Evolutionary conservation across 2,888 invertebrate genomes (phyloP).

Genomic region (Aleiodes alternator): DNA sequence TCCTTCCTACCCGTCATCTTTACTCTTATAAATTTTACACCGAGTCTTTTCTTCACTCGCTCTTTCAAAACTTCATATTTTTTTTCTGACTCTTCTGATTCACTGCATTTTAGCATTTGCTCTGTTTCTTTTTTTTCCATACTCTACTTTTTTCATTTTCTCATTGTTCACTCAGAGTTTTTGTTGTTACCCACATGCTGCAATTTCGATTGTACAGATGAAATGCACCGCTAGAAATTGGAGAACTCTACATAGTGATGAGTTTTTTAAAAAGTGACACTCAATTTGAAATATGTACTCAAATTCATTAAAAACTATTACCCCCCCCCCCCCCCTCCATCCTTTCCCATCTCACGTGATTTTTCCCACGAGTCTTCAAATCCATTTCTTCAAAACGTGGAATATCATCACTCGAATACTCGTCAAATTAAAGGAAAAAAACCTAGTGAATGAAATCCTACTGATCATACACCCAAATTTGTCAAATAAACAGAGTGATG

Average conservation of each 20-base stretch:
- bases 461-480: slow-evolving; percentile 9
- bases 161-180: neutral
- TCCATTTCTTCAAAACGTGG: no score
- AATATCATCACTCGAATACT: no score
- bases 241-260: no score
- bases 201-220: neutral
- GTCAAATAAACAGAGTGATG: slow-evolving; percentile 8
- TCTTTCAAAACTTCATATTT: neutral
- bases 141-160: neutral
- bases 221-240: no score
- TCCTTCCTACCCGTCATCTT: neutral
- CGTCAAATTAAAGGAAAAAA: no score
- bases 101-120: neutral
- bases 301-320: no score
- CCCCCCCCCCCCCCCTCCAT: no score
- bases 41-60: neutral
- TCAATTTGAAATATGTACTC: no score
- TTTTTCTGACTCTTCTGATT: no score
- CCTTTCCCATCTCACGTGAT: no score
- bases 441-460: neutral
- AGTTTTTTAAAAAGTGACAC: no score
- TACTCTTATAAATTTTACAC: neutral
- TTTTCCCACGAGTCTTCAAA: no score
- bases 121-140: neutral
- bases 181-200: neutral